Evolutionary conservation across 2,888 invertebrate genomes (phyloP).

Genomic region (Ormyrus nitidulus): DNA sequence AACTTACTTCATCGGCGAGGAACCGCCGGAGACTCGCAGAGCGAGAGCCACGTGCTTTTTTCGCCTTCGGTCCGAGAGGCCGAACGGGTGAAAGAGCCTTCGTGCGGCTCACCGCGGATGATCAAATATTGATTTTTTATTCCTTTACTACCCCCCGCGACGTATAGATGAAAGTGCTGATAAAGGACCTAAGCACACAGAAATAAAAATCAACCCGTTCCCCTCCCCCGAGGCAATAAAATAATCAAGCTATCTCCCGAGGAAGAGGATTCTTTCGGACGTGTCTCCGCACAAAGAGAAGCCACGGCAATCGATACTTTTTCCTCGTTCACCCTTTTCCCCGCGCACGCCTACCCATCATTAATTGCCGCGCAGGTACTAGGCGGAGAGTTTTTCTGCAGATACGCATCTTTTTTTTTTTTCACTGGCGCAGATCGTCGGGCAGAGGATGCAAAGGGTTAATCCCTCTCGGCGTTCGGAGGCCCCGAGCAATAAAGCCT

Average conservation of each 20-base stretch:
- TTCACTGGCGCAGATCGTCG: neutral
- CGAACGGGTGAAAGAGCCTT: neutral
- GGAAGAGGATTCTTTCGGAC: neutral
- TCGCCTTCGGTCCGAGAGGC: neutral
- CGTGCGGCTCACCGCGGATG: neutral
- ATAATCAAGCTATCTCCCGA: neutral
- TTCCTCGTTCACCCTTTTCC: slow-evolving; percentile 15
- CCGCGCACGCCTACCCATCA: neutral
- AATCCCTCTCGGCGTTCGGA: slow-evolving; percentile 11
- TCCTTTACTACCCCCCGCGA: neutral
- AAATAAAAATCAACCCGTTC: neutral
- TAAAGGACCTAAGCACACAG: neutral
- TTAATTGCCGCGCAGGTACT: no score
- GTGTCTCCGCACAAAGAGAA: neutral
- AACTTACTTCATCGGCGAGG: slow-evolving; percentile 24
- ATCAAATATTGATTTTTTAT: neutral
- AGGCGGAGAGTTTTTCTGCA: no score
- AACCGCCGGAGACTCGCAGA: neutral
- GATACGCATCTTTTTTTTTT: no score
- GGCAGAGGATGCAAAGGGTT: slow-evolving; percentile 3
- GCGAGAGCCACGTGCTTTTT: neutral
- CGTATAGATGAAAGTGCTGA: neutral
- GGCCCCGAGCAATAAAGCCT: neutral
- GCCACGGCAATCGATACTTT: slow-evolving; percentile 19
- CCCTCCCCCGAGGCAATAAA: slow-evolving; percentile 9